Conservation (phyloP, 2,888 invertebrate species). For the Sisyra nigra region DNA sequence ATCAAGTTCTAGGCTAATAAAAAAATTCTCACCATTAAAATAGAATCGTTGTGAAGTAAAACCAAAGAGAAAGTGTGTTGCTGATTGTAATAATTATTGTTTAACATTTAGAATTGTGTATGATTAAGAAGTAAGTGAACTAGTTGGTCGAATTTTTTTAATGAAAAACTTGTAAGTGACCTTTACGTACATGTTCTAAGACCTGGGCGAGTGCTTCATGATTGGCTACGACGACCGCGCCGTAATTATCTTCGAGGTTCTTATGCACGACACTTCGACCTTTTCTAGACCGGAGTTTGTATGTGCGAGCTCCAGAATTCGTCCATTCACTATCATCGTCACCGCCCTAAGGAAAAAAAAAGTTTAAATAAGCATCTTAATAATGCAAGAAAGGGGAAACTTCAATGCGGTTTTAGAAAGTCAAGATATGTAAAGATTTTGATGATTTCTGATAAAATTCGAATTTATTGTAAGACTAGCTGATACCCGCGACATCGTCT, state of each 20-base stretch:
- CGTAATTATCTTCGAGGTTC: constrained; percentile 78
- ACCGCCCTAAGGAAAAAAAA: constrained; percentile 6
- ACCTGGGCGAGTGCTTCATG: constrained; percentile 81
- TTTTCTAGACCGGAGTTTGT: constrained; percentile 55
- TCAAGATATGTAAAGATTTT: too few relatives aligned
- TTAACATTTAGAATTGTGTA: too few relatives aligned
- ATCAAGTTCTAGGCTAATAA: constrained; percentile 10
- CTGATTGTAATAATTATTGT: too few relatives aligned
- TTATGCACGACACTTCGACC: constrained; percentile 71
- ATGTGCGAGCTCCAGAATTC: constrained; percentile 18
- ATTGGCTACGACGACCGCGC: constrained; percentile 77
- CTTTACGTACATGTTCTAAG: constrained; percentile 58
- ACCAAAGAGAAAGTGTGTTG: too few relatives aligned
- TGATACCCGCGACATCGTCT: too few relatives aligned
- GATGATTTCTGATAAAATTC: too few relatives aligned
- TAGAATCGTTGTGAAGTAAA: too few relatives aligned
- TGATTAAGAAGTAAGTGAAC: too few relatives aligned
- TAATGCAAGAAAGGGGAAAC: too few relatives aligned
- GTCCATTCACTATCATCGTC: constrained; percentile 7
- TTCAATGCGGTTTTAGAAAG: too few relatives aligned
- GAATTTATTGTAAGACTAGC: too few relatives aligned
- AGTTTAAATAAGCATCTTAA: constrained; percentile 18
- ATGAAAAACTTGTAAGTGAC: constrained; percentile 12
- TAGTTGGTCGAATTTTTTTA: not conserved
- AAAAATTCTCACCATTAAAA: constrained; percentile 1